These are phyloP conservation scores for Tenthredo notha DNA, from an alignment of 2,888 invertebrate genomes.

Conservation along the genomic window DNA sequence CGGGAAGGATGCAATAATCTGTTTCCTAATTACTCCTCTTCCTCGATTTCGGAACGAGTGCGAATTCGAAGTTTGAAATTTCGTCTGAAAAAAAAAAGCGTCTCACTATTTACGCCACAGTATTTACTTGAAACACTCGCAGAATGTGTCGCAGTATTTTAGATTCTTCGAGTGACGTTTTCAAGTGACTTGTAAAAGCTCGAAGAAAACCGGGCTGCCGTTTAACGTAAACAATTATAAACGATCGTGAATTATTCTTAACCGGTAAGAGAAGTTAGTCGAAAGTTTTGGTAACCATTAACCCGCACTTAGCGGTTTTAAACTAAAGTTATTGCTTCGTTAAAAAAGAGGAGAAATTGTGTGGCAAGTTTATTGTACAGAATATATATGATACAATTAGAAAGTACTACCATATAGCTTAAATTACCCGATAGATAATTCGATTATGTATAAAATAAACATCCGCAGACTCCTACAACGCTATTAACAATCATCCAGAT, in stretches of 20 bases:
- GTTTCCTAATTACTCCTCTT: not conserved
- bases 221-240: constrained; percentile 35
- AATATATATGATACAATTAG: not conserved
- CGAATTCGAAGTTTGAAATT: not conserved
- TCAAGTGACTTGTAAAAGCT: not conserved
- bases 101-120: not conserved
- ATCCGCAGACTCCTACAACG: not conserved
- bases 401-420: not conserved
- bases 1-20: not conserved
- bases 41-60: not conserved
- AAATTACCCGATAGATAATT: not conserved
- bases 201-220: not conserved
- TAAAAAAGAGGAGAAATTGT: too few relatives aligned
- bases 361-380: constrained; percentile 51
- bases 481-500: not conserved
- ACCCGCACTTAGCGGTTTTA: constrained; percentile 54
- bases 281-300: constrained; percentile 62
- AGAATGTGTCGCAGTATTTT: constrained; percentile 13
- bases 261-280: constrained; percentile 57
- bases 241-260: constrained; percentile 2
- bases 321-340: constrained; percentile 36
- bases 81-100: not conserved
- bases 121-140: not conserved
- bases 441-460: not conserved
- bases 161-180: not conserved